A percentile compares a stretch with the other conserved stretches of the same genome.
Evolutionary conservation across 2,113 vertebrate genomes (phyloP).

Genomic region (Scartelaos histophorus): DNA sequence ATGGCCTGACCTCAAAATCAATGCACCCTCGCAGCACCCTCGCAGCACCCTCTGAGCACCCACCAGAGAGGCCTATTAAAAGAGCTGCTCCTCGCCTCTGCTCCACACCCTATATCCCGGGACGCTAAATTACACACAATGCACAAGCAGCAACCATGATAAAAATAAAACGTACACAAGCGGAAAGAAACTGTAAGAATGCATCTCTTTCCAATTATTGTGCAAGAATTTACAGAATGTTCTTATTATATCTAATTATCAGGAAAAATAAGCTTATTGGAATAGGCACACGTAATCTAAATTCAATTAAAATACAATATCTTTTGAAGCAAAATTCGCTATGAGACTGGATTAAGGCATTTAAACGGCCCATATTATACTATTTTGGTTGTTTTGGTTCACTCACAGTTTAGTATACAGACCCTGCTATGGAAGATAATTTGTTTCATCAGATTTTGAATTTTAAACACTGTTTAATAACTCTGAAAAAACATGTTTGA

Average conservation of each 20-base stretch:
- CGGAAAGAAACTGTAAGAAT: not conserved
- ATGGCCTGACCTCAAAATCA: conserved; percentile 68
- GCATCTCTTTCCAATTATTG: not conserved
- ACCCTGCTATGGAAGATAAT: no score
- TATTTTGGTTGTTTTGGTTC: no score
- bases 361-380: no score
- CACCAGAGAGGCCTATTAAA: conserved; percentile 54
- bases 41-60: conserved; percentile 45
- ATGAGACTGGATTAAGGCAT: not conserved
- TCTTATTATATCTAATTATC: not conserved
- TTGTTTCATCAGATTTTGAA: no score
- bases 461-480: no score
- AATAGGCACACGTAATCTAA: not conserved
- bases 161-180: conserved; percentile 6
- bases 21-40: conserved; percentile 27
- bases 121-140: conserved; percentile 44
- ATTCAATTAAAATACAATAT: not conserved
- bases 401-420: no score
- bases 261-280: not conserved
- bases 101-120: conserved; percentile 16
- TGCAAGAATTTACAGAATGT: not conserved
- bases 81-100: conserved; percentile 31
- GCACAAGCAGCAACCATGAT: conserved; percentile 27
- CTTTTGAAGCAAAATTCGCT: not conserved
- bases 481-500: no score